Conservation (phyloP, 2,113 vertebrate species). For the Aix galericulata region DNA sequence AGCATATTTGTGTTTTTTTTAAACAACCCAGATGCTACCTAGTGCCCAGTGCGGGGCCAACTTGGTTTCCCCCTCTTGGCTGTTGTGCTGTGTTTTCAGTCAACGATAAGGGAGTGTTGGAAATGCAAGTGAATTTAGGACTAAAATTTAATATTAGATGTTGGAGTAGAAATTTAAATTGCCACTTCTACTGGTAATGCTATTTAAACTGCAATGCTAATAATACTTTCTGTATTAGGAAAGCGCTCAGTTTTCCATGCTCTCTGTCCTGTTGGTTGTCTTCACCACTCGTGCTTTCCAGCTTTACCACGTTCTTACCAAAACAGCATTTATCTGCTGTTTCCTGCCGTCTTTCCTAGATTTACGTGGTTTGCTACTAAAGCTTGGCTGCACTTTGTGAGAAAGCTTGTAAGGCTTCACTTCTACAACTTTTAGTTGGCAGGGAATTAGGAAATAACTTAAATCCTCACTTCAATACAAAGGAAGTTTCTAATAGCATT, state of each 20-base stretch:
- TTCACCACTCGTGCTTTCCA: background rate
- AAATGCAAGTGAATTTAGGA: background rate
- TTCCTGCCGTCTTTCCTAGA: background rate
- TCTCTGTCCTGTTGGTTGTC: background rate
- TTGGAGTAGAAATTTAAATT: background rate
- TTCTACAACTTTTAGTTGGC: background rate
- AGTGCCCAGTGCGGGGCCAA: rapidly evolving
- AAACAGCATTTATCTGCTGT: background rate
- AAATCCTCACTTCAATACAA: background rate
- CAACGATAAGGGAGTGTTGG: background rate
- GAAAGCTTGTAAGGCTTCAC: background rate
- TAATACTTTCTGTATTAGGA: background rate
- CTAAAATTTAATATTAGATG: background rate
- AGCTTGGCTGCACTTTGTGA: background rate
- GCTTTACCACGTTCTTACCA: background rate
- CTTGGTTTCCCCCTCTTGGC: background rate
- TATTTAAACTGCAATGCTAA: background rate
- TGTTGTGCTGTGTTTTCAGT: background rate
- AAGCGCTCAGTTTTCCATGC: background rate
- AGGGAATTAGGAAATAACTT: background rate
- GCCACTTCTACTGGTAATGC: background rate
- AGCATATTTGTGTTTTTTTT: background rate
- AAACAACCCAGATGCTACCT: background rate
- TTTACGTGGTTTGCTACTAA: background rate
- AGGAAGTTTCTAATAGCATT: background rate